Evolutionary conservation across 2,797 vertebrate genomes (phyloP).

Genomic region (Distichodus sexfasciatus): DNA sequence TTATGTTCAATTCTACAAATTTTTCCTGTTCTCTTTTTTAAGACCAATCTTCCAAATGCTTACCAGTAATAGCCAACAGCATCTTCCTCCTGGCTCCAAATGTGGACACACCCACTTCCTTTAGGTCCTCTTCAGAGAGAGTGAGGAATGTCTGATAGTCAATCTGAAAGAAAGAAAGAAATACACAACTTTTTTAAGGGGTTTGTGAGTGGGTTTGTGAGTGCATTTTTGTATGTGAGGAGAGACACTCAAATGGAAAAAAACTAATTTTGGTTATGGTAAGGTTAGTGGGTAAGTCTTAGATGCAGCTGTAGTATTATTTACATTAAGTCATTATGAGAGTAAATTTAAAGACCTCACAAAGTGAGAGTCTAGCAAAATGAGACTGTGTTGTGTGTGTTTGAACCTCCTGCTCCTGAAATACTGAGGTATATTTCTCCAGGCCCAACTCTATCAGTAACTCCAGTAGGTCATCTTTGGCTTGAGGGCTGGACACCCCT

Average conservation of each 20-base stretch:
- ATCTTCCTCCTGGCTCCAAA: slow-evolving; percentile 82
- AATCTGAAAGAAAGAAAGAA: slow-evolving; percentile 63
- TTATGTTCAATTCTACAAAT: neutral
- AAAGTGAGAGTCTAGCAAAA: slow-evolving; percentile 58
- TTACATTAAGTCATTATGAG: no score
- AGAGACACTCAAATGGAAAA: no score
- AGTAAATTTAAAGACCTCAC: no score
- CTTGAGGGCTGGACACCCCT: slow-evolving; percentile 55
- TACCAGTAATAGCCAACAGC: slow-evolving; percentile 77
- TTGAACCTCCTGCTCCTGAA: slow-evolving; percentile 79
- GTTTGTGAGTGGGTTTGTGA: no score
- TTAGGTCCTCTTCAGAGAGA: slow-evolving; percentile 80
- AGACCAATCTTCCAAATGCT: slow-evolving; percentile 32
- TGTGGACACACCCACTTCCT: slow-evolving; percentile 79
- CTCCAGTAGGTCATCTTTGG: slow-evolving; percentile 67
- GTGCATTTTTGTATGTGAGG: no score
- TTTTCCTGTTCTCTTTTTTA: neutral
- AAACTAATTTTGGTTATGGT: no score
- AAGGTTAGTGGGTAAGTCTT: no score
- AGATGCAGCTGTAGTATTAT: no score
- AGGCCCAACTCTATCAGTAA: slow-evolving; percentile 75
- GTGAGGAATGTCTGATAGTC: slow-evolving; percentile 82
- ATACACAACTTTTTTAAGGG: no score
- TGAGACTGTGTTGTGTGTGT: neutral
- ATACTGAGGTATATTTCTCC: slow-evolving; percentile 75